Conservation (phyloP, 1,140 invertebrate genomes). For the Apis mellifera region DNA sequence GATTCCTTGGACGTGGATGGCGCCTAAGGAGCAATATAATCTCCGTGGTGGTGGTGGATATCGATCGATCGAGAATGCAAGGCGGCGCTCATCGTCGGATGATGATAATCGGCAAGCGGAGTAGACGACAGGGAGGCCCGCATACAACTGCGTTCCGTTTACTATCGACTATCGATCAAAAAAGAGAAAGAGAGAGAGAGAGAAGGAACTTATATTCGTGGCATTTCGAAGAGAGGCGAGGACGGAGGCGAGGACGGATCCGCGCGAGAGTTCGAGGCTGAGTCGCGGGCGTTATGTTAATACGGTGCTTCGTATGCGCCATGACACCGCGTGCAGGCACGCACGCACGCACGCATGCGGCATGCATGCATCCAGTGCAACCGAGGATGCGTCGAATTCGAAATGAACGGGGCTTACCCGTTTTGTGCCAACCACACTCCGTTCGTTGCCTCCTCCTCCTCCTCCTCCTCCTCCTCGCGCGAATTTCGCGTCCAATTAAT, state of each 20-base stretch:
- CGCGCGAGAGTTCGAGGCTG: conserved; percentile 10
- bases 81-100: conserved; percentile 12
- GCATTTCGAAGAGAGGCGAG: conserved; percentile 44
- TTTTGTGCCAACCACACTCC: not conserved
- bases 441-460: conserved; percentile 20
- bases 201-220: conserved; percentile 36
- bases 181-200: not conserved
- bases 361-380: conserved; percentile 50
- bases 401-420: conserved; percentile 58
- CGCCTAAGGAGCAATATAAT: conserved; percentile 43
- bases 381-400: conserved; percentile 63
- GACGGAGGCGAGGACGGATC: not conserved
- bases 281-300: conserved; percentile 63
- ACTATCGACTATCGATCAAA: conserved; percentile 55
- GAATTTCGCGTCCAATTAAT: conserved; percentile 17
- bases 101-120: conserved; percentile 21
- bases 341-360: conserved; percentile 52
- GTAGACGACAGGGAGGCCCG: not conserved
- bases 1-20: conserved; percentile 8
- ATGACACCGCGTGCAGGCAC: conserved; percentile 55
- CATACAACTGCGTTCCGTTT: conserved; percentile 26
- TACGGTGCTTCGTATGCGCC: conserved; percentile 68
- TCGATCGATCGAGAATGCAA: conserved; percentile 42
- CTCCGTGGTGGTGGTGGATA: not conserved
- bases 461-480: conserved; percentile 5